Evolutionary conservation across 64 coral and sea anemone species (phyloP).

Genomic region (Platygyra sinensis): DNA sequence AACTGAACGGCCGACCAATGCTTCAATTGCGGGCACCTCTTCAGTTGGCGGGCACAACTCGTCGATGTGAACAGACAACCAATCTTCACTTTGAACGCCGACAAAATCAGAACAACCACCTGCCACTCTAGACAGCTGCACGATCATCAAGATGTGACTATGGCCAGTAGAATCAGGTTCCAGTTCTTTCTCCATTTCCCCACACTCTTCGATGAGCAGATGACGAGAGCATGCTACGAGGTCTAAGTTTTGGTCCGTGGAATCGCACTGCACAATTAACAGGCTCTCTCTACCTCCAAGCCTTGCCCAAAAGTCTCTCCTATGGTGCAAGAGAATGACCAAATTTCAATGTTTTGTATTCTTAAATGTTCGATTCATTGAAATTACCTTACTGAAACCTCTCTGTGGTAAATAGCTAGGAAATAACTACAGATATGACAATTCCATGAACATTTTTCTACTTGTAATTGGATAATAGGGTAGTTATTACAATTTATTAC

Average conservation of each 20-base stretch:
- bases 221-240: constrained; percentile 75
- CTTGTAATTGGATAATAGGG: no score
- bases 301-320: constrained; percentile 54
- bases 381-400: no score
- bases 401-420: no score
- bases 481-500: not conserved
- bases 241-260: constrained; percentile 41
- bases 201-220: constrained; percentile 61
- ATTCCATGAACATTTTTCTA: no score
- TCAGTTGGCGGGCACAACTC: constrained; percentile 58
- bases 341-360: not conserved
- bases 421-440: no score
- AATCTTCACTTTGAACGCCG: constrained; percentile 75
- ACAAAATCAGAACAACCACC: constrained; percentile 73
- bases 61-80: constrained; percentile 85
- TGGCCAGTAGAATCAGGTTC: not conserved
- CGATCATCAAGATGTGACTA: constrained; percentile 72
- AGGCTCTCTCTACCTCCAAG: constrained; percentile 57
- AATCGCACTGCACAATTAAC: constrained; percentile 66
- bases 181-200: constrained; percentile 36
- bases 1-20: constrained; percentile 64
- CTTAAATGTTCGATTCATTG: no score
- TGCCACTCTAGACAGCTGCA: constrained; percentile 73
- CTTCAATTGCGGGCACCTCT: constrained; percentile 64
- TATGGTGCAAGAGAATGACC: not conserved